phyloP scores from a whole-genome alignment of 2,113 vertebrate species.

The Tragelaphus imberbis region DNA sequence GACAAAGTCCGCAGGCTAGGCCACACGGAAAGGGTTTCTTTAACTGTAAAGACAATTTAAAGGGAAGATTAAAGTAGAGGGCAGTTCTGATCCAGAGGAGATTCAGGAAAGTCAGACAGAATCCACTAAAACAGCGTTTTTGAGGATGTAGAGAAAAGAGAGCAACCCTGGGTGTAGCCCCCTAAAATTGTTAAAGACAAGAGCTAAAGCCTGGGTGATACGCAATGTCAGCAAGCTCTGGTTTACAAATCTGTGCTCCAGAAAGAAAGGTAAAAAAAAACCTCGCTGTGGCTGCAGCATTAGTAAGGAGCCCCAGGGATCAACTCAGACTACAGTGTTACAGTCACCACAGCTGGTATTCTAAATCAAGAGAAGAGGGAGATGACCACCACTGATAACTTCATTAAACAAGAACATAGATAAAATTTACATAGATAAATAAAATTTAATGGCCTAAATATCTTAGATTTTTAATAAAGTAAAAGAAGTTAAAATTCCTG shows the following conservation, averaged over 20 bases:
- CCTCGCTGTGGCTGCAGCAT: rapidly evolving
- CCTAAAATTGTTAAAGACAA: not conserved
- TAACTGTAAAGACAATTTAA: not conserved
- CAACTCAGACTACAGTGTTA: no score
- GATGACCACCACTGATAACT: not conserved
- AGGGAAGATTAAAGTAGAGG: not conserved
- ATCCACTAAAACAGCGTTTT: not conserved
- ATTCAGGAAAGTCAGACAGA: not conserved
- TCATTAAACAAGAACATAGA: not conserved
- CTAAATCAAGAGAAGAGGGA: not conserved
- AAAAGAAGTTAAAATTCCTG: not conserved
- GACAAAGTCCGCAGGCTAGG: not conserved
- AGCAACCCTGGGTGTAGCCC: not conserved
- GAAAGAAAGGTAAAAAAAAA: not conserved
- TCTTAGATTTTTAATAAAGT: not conserved
- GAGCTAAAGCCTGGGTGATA: not conserved
- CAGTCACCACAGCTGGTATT: not conserved
- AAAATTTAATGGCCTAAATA: not conserved
- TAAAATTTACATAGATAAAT: no score
- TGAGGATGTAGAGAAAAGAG: not conserved
- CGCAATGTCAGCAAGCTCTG: not conserved
- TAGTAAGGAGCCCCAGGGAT: not conserved
- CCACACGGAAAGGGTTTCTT: not conserved
- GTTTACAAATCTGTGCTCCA: not conserved
- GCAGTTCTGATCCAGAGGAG: not conserved